Conservation (phyloP, 2,797 vertebrate species). For the Tamandua tetradactyla region DNA sequence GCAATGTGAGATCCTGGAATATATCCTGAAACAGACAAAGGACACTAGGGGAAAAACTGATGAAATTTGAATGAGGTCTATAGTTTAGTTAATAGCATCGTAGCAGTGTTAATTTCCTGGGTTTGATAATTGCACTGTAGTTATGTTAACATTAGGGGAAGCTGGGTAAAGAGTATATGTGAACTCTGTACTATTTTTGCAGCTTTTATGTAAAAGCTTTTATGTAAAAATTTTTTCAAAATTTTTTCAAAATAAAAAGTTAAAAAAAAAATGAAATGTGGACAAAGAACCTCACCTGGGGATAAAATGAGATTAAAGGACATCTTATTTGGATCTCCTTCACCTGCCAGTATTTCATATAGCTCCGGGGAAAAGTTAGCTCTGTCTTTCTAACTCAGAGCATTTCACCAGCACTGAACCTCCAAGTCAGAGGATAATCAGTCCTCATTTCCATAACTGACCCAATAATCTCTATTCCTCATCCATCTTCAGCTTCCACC, state of each 20-base stretch:
- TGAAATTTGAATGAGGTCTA: background rate
- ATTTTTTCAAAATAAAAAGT: slow-evolving; percentile 30
- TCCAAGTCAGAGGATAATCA: background rate
- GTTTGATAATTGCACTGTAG: background rate
- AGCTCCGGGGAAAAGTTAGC: background rate
- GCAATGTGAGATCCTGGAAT: background rate
- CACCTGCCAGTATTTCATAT: background rate
- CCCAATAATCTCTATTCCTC: background rate
- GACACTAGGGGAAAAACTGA: background rate
- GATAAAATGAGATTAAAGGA: slow-evolving; percentile 7
- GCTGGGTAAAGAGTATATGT: background rate
- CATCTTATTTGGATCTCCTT: background rate
- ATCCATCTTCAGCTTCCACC: background rate
- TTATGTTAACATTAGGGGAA: background rate
- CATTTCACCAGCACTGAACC: background rate
- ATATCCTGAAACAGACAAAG: background rate
- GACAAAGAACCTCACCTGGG: background rate
- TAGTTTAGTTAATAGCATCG: background rate
- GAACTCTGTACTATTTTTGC: background rate
- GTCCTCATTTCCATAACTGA: background rate
- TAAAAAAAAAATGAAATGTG: background rate
- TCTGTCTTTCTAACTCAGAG: background rate
- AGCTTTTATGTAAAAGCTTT: background rate
- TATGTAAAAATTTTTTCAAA: too few relatives aligned
- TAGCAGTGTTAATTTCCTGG: background rate